Evolutionary conservation across 2,113 vertebrate genomes (phyloP).

Genomic region (Hyperopisus bebe): DNA sequence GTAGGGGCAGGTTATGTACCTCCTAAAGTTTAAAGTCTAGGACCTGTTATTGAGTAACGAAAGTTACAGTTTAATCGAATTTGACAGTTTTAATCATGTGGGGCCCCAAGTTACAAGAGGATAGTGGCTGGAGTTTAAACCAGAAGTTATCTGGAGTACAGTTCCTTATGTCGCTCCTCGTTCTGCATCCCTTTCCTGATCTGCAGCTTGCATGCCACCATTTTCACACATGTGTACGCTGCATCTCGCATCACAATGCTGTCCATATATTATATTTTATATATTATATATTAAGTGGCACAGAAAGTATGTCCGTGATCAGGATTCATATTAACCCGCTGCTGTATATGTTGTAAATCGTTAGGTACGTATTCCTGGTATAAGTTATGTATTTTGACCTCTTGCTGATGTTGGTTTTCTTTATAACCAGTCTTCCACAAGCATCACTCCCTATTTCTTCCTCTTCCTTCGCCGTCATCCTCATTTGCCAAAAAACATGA

Average conservation of each 20-base stretch:
- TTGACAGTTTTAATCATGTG: constrained; percentile 40
- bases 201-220: background rate
- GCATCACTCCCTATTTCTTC: background rate
- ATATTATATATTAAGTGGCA: background rate
- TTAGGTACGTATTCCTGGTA: background rate
- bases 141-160: background rate
- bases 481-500: background rate
- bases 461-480: background rate
- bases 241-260: background rate
- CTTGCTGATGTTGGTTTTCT: background rate
- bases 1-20: background rate
- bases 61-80: constrained; percentile 28
- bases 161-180: background rate
- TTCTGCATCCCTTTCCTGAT: background rate
- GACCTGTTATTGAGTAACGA: background rate
- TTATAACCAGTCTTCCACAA: background rate
- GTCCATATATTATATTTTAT: too few relatives aligned
- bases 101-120: background rate
- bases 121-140: background rate
- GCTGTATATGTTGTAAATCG: background rate
- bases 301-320: background rate
- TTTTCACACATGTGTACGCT: background rate
- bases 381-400: background rate
- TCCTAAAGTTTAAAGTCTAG: background rate
- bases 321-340: background rate